Percentiles rank a stretch among this genome's conserved stretches.
These are phyloP conservation scores for Cactoblastis cactorum DNA, from an alignment of 2,888 invertebrate genomes.

Conservation along the genomic window DNA sequence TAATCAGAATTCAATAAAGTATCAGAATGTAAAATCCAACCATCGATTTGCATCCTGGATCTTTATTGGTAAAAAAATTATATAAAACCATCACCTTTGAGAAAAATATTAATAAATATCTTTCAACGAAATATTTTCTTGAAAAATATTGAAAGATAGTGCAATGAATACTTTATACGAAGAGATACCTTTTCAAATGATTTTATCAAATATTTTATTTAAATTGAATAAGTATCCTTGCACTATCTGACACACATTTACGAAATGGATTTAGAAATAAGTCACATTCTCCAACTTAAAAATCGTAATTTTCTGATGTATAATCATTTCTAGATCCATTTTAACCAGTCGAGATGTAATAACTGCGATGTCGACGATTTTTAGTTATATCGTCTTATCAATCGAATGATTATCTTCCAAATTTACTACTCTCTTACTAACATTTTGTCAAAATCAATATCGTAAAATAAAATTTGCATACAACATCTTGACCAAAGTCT, in stretches of 20 bases:
- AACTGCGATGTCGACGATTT: background rate
- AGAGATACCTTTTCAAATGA: background rate
- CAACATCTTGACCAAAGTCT: slow-evolving; percentile 2
- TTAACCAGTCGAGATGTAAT: background rate
- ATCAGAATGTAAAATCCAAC: slow-evolving; percentile 47
- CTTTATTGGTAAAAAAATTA: slow-evolving; percentile 4
- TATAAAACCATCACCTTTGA: background rate
- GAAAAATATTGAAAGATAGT: background rate
- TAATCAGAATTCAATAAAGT: slow-evolving; percentile 1
- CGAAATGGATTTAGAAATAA: slow-evolving; percentile 13
- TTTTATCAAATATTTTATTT: background rate
- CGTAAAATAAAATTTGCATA: background rate
- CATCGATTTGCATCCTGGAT: slow-evolving; percentile 35
- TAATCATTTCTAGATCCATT: slow-evolving; percentile 11
- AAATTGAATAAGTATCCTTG: slow-evolving; percentile 4
- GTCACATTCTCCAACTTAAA: background rate
- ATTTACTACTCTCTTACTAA: background rate
- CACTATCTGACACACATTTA: slow-evolving; percentile 16
- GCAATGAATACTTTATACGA: background rate
- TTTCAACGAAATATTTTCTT: background rate
- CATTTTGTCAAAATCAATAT: background rate
- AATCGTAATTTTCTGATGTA: background rate
- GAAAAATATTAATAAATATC: background rate
- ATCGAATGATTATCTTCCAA: background rate
- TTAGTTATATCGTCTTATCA: background rate